Evolutionary conservation across 1,140 invertebrate species (phyloP).

Genomic region (Aphelinus certus): DNA sequence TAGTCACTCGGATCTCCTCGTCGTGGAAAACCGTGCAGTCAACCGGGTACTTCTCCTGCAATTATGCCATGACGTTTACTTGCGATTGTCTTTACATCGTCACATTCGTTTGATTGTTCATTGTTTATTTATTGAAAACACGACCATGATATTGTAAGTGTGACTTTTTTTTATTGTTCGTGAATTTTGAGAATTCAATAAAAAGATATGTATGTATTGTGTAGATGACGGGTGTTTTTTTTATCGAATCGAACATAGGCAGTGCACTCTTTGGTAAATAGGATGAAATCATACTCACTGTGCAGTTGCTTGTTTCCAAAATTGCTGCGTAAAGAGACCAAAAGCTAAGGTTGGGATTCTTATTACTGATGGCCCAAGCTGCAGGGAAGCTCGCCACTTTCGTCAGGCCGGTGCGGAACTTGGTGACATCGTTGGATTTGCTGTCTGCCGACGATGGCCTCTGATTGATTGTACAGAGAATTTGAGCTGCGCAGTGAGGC

Average conservation of each 20-base stretch:
- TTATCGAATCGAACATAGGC: too few relatives aligned
- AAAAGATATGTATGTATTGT: too few relatives aligned
- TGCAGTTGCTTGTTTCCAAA: slow-evolving; percentile 69
- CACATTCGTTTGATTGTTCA: too few relatives aligned
- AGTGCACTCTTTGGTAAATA: too few relatives aligned
- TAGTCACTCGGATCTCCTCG: slow-evolving; percentile 81
- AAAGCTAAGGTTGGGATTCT: slow-evolving; percentile 68
- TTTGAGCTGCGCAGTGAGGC: slow-evolving; percentile 78
- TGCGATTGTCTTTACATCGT: background rate
- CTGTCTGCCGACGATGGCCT: slow-evolving; percentile 58
- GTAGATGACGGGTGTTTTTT: too few relatives aligned
- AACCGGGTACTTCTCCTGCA: slow-evolving; percentile 76
- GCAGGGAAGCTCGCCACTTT: slow-evolving; percentile 78
- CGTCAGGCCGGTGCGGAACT: slow-evolving; percentile 69
- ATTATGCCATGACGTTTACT: slow-evolving; percentile 24
- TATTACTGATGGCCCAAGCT: slow-evolving; percentile 74
- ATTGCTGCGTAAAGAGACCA: slow-evolving; percentile 74
- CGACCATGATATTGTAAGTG: too few relatives aligned
- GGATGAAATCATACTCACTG: slow-evolving; percentile 58
- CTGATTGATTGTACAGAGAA: slow-evolving; percentile 79
- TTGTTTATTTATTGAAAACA: too few relatives aligned
- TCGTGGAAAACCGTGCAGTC: slow-evolving; percentile 80
- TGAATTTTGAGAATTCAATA: too few relatives aligned
- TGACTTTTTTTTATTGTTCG: too few relatives aligned
- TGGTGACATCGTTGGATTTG: slow-evolving; percentile 22